phyloP scores from a whole-genome alignment of 1,140 invertebrate genomes.

The Aphidius ervi region DNA sequence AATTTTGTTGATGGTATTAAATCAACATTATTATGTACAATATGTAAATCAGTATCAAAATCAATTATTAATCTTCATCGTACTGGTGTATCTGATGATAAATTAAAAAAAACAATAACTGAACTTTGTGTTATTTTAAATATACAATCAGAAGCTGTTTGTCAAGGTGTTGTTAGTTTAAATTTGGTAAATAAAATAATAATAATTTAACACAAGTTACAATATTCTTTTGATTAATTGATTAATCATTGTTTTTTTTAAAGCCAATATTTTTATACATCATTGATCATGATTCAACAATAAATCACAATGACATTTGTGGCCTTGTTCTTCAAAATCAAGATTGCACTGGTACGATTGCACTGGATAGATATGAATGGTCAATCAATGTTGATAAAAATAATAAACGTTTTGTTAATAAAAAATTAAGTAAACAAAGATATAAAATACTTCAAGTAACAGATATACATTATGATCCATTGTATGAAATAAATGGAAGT shows the following conservation, averaged over 20 bases:
- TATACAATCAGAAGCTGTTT: constrained; percentile 57
- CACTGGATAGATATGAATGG: constrained; percentile 53
- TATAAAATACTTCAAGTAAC: constrained; percentile 69
- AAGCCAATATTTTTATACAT: constrained; percentile 58
- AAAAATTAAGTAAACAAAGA: constrained; percentile 21
- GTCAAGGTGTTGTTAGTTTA: constrained; percentile 54
- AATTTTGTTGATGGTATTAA: constrained; percentile 11
- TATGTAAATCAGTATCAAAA: constrained; percentile 52
- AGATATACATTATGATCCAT: constrained; percentile 77
- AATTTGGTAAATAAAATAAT: constrained; percentile 52
- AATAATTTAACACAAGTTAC: background rate
- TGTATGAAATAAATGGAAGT: constrained; percentile 64
- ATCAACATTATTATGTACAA: constrained; percentile 46
- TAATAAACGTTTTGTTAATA: constrained; percentile 20
- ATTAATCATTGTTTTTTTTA: constrained; percentile 25
- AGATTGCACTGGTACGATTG: constrained; percentile 31
- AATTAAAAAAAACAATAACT: constrained; percentile 40
- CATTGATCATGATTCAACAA: constrained; percentile 49
- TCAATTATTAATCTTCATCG: constrained; percentile 45
- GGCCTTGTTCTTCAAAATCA: constrained; percentile 55
- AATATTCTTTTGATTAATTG: background rate
- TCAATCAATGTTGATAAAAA: constrained; percentile 49
- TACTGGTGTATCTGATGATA: constrained; percentile 40
- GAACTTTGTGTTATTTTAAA: constrained; percentile 55
- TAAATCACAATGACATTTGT: constrained; percentile 54